Conservation (phyloP, 2,888 invertebrate species). For the Brachypterus glaber region DNA sequence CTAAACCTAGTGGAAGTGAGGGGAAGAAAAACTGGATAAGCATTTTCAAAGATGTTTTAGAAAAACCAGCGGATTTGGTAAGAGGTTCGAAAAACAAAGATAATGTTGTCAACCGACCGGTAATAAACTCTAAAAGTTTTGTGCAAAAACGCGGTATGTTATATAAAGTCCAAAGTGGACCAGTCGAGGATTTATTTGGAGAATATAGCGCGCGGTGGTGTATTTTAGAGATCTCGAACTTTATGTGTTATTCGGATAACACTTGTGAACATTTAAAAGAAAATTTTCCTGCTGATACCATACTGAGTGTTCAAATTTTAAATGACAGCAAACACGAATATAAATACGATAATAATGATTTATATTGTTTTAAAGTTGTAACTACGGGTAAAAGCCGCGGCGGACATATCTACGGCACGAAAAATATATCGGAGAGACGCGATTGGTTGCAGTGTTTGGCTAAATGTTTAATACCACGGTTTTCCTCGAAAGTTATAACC, state of each 20-base stretch:
- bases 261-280: constrained; percentile 61
- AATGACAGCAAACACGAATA: constrained; percentile 44
- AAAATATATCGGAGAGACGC: constrained; percentile 46
- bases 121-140: constrained; percentile 40
- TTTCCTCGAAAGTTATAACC: constrained; percentile 57
- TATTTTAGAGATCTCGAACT: constrained; percentile 59
- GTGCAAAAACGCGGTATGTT: constrained; percentile 53
- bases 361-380: constrained; percentile 55
- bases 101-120: constrained; percentile 44
- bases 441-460: constrained; percentile 74
- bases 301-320: constrained; percentile 56
- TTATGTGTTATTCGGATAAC: constrained; percentile 66
- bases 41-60: constrained; percentile 38
- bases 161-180: constrained; percentile 50
- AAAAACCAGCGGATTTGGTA: constrained; percentile 45
- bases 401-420: constrained; percentile 48
- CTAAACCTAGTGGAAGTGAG: constrained; percentile 9
- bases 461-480: constrained; percentile 60
- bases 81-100: constrained; percentile 23
- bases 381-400: constrained; percentile 45
- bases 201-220: constrained; percentile 67
- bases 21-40: constrained; percentile 33
- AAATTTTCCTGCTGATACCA: constrained; percentile 55
- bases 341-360: constrained; percentile 46
- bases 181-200: constrained; percentile 63